Percentiles rank a stretch among this genome's conserved stretches.
Evolutionary conservation across 2,888 invertebrate species (phyloP).

Genomic region (Cancer borealis): DNA sequence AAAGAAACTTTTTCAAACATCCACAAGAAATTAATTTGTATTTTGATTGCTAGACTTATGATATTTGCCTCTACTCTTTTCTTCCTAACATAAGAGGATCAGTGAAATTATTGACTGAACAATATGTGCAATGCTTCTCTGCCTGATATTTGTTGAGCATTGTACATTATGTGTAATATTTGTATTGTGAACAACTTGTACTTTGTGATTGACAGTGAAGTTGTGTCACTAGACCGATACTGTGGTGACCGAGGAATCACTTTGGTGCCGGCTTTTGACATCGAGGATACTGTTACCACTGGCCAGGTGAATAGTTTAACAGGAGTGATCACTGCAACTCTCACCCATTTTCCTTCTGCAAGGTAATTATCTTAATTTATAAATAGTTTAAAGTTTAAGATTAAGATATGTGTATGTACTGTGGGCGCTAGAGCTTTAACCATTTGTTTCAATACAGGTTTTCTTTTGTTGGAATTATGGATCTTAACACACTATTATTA

Average conservation of each 20-base stretch:
- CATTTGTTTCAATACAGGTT: too few species aligned
- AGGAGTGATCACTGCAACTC: constrained; percentile 82
- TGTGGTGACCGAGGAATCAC: constrained; percentile 82
- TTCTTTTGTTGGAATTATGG: too few species aligned
- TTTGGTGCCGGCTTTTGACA: constrained; percentile 83
- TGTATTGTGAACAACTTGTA: not conserved
- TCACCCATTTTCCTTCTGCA: constrained; percentile 82
- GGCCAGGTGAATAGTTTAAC: constrained; percentile 57
- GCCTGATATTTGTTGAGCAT: not conserved
- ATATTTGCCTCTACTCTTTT: not conserved
- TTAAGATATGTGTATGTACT: too few species aligned
- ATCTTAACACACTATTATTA: not conserved
- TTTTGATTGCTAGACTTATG: too few species aligned
- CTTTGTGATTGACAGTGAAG: constrained; percentile 80
- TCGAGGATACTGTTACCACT: constrained; percentile 81
- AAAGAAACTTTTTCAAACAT: not conserved
- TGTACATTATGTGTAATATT: not conserved
- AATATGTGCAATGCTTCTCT: not conserved
- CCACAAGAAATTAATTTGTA: too few species aligned
- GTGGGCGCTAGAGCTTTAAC: too few species aligned
- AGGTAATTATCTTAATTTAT: constrained; percentile 79
- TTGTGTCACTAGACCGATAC: constrained; percentile 83
- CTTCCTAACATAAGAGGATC: not conserved
- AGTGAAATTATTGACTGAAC: not conserved
- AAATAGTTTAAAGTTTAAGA: too few species aligned